Evolutionary conservation across 1,140 invertebrate species (phyloP), one percentile per base, ranked within the genome.

Genomic region (Myzus persicae): DNA sequence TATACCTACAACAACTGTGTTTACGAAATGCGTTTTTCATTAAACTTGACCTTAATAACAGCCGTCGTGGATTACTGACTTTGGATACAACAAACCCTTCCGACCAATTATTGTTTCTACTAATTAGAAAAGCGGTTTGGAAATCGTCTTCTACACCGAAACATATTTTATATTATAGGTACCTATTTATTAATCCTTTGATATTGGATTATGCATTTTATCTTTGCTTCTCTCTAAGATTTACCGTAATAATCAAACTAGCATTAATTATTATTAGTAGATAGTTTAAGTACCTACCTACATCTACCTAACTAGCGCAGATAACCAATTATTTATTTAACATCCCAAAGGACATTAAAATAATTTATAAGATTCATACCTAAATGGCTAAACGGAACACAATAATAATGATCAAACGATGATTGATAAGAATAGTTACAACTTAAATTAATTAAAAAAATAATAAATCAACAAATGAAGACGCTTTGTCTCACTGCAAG

Each of bases 1-100:
- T 84, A 84, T 93, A 85, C 76, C 91, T 93, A 93, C 91, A 93
- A 93, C 91, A 92, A 92, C 90, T 92, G 90, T 82, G 90, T 93
- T 85, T 67, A 67, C 81, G 91, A 93, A 93, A 93, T 67, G 91
- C 81, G 91, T 85, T 93, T 93, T 93, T 93, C 91, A 93, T 93
- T 93, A 85, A 93, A 93, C 46, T 93, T 93, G 91, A 93, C 91
- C 91, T 93, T 93, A 51, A 82, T 93, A 93, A 85, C 91, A 84
- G 91, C 91, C 81, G 81, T 93, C 91, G 76, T 54, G 91, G 46
- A 82, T 84, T 84, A 93, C 91, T 85, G 81, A 84, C 36, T 93
- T 51, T 82, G 67, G 40, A 91, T 82, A 48, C 42, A 67, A 46
- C 90, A 20, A 81, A 54, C 81, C 46, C 81, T 54, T 54, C 14